These are phyloP conservation scores for Octopus bimaculoides DNA, from an alignment of 1,140 invertebrate genomes.

Conservation along the genomic window DNA sequence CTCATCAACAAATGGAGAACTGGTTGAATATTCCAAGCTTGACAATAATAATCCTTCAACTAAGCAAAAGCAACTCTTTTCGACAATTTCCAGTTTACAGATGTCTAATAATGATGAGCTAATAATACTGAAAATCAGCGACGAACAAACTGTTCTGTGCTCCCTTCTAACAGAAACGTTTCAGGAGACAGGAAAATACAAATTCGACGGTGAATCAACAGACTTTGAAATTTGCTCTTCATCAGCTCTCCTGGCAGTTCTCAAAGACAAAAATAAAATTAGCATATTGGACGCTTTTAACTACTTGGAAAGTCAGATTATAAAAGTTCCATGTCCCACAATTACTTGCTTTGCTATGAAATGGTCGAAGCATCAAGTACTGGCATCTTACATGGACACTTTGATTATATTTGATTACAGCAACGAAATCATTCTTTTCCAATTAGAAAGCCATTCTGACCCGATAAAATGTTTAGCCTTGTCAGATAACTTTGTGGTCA, in stretches of 20 bases:
- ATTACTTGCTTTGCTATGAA: not conserved
- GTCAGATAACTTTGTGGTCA: not conserved
- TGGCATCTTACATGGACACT: not conserved
- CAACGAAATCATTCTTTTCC: too few relatives aligned
- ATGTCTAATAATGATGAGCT: not conserved
- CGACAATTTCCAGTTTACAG: not conserved
- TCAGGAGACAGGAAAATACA: not conserved
- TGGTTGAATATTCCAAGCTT: not conserved
- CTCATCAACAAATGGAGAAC: not conserved
- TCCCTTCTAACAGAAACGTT: not conserved
- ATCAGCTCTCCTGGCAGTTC: not conserved
- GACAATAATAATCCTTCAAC: not conserved
- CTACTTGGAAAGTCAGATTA: not conserved
- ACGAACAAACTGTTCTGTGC: not conserved
- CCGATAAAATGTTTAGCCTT: too few relatives aligned
- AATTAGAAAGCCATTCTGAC: too few relatives aligned
- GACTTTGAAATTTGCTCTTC: not conserved
- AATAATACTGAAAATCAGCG: not conserved
- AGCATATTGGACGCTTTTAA: not conserved
- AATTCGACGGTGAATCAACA: not conserved
- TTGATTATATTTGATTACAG: too few relatives aligned
- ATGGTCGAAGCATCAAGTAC: not conserved
- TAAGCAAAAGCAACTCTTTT: not conserved
- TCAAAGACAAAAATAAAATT: not conserved
- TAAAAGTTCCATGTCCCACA: not conserved